Percentiles rank a stretch among this genome's conserved stretches.
Evolutionary conservation across 2,113 vertebrate genomes (phyloP).

Genomic region (Urocitellus parryii): DNA sequence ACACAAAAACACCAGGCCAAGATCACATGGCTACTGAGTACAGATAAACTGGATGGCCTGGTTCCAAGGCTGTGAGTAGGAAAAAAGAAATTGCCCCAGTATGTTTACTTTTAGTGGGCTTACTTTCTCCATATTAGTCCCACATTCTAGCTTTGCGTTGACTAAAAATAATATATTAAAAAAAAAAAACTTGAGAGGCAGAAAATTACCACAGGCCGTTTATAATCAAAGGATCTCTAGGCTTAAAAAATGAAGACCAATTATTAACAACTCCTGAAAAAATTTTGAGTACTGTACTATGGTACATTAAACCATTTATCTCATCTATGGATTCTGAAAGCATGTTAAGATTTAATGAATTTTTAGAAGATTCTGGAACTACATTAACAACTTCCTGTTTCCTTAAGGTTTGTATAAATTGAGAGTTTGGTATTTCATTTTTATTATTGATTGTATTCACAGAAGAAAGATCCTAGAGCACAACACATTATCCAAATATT

Average conservation of each 20-base stretch:
- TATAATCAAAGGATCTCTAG: not conserved
- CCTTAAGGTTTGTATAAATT: conserved; percentile 25
- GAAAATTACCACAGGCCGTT: conserved; percentile 9
- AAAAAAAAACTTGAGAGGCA: not conserved
- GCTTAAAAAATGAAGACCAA: conserved; percentile 43
- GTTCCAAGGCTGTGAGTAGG: not conserved
- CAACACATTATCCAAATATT: not conserved
- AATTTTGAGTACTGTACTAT: conserved; percentile 13
- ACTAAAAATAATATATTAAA: not conserved
- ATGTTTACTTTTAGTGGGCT: not conserved
- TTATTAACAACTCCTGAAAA: conserved; percentile 56
- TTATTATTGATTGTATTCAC: conserved; percentile 28
- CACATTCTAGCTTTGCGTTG: conserved; percentile 23
- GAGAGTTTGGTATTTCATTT: not conserved
- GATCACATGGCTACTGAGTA: not conserved
- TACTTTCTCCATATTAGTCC: conserved; percentile 18
- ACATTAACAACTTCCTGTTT: conserved; percentile 22
- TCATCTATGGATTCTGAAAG: conserved; percentile 39
- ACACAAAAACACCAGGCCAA: not conserved
- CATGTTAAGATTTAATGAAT: too few relatives aligned
- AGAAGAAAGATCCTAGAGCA: not conserved
- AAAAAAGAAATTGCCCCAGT: not conserved
- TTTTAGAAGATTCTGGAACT: not conserved
- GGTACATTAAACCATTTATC: conserved; percentile 37
- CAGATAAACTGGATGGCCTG: not conserved